These are phyloP conservation scores for Synergus gifuensis DNA, from an alignment of 2,888 invertebrate genomes.

Conservation along the genomic window DNA sequence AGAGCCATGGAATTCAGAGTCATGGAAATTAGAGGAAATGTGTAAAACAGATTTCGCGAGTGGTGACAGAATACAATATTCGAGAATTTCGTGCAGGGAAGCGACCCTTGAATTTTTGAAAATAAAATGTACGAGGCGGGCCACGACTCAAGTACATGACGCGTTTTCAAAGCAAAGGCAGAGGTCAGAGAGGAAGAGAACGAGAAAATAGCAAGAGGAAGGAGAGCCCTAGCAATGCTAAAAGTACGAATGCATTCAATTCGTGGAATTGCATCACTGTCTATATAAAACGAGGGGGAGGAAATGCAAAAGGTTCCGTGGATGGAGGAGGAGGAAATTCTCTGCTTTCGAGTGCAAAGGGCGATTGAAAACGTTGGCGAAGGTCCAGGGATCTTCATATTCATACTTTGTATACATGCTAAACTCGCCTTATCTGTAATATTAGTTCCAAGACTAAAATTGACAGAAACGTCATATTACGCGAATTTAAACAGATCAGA, in stretches of 20 bases:
- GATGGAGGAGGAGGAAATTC: slow-evolving; percentile 21
- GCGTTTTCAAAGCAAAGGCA: slow-evolving; percentile 33
- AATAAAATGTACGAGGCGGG: slow-evolving; percentile 42
- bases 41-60: neutral
- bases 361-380: slow-evolving; percentile 73
- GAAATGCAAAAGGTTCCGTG: slow-evolving; percentile 40
- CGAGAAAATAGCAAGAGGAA: slow-evolving; percentile 25
- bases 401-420: slow-evolving; percentile 66
- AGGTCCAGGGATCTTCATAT: slow-evolving; percentile 69
- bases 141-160: slow-evolving; percentile 12
- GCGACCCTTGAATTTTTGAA: slow-evolving; percentile 41
- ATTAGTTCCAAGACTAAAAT: slow-evolving; percentile 62
- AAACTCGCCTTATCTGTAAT: slow-evolving; percentile 62
- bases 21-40: neutral
- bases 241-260: slow-evolving; percentile 68
- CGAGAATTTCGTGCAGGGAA: slow-evolving; percentile 22
- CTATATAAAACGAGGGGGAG: slow-evolving; percentile 47
- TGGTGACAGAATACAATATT: slow-evolving; percentile 7
- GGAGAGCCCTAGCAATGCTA: slow-evolving; percentile 51
- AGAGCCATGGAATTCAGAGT: neutral
- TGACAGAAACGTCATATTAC: slow-evolving; percentile 59
- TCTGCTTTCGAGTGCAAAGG: slow-evolving; percentile 62
- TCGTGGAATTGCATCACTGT: slow-evolving; percentile 67
- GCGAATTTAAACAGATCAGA: slow-evolving; percentile 40
- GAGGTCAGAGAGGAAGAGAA: slow-evolving; percentile 43